A percentile compares a stretch with the other conserved stretches of the same genome.
These are phyloP conservation scores for Molossus alvarezi DNA, from an alignment of 2,797 vertebrate species.

Conservation along the genomic window DNA sequence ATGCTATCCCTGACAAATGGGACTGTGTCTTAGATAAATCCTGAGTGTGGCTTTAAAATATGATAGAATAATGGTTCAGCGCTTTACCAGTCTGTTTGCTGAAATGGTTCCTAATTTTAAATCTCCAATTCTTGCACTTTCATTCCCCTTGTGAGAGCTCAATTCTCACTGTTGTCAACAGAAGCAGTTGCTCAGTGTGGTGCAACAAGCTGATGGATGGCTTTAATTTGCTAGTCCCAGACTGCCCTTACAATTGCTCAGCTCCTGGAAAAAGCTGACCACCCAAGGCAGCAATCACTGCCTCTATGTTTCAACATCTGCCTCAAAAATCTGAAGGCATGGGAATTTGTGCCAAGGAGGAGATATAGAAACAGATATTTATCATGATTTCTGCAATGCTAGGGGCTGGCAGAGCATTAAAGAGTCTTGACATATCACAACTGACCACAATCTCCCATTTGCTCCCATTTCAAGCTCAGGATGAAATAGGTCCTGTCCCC, in stretches of 20 bases:
- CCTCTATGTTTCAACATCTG: conserved; percentile 87
- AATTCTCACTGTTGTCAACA: conserved; percentile 87
- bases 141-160: conserved; percentile 85
- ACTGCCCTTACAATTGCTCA: conserved; percentile 72
- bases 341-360: conserved; percentile 67
- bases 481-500: background rate
- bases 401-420: background rate
- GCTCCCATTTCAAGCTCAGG: conserved; percentile 5
- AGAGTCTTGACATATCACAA: background rate
- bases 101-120: conserved; percentile 88
- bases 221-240: conserved; percentile 91
- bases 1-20: conserved; percentile 83
- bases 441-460: conserved; percentile 30
- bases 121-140: conserved; percentile 79
- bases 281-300: conserved; percentile 90
- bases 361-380: conserved; percentile 58
- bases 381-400: conserved; percentile 8
- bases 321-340: conserved; percentile 81
- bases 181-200: conserved; percentile 84
- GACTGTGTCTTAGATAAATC: conserved; percentile 81
- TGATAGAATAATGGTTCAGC: conserved; percentile 73
- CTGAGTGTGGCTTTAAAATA: conserved; percentile 81
- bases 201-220: conserved; percentile 90
- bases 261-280: conserved; percentile 59
- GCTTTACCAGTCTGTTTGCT: conserved; percentile 84